A percentile compares a stretch with the other conserved stretches of the same genome.
These are phyloP conservation scores for Perizoma flavofasciatum DNA, from an alignment of 2,888 invertebrate genomes.

Conservation along the genomic window DNA sequence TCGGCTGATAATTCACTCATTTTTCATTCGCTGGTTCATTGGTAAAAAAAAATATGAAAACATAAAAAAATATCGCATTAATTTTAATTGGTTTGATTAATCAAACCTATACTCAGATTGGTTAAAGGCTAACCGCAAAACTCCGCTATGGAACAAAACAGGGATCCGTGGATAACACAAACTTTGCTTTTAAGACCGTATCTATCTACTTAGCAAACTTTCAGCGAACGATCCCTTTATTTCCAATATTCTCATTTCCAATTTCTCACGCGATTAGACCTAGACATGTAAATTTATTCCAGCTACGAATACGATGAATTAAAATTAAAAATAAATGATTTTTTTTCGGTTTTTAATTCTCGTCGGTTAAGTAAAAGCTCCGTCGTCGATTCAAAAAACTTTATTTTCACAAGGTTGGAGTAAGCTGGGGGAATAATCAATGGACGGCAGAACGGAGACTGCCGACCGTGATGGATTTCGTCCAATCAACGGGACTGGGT, in stretches of 20 bases:
- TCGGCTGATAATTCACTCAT: no score
- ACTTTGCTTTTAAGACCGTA: conserved; percentile 59
- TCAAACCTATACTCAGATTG: not conserved
- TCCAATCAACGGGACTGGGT: conserved; percentile 60
- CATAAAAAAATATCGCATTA: no score
- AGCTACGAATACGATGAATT: conserved; percentile 20
- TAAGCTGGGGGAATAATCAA: conserved; percentile 55
- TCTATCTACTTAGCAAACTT: conserved; percentile 50
- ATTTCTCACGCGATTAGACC: conserved; percentile 42
- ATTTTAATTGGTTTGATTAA: no score
- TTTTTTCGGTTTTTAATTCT: conserved; percentile 39
- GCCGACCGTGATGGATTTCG: conserved; percentile 58
- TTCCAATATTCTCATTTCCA: conserved; percentile 47
- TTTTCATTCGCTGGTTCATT: no score
- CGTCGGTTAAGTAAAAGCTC: conserved; percentile 45
- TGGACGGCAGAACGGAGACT: conserved; percentile 49
- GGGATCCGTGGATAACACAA: conserved; percentile 42
- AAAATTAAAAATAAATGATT: conserved; percentile 26
- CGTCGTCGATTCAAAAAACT: conserved; percentile 50
- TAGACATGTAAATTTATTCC: conserved; percentile 33
- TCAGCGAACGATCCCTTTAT: conserved; percentile 49
- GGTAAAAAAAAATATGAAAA: no score
- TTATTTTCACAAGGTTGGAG: conserved; percentile 47
- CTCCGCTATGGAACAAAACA: conserved; percentile 33
- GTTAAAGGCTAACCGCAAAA: conserved; percentile 33